Percentiles rank a stretch among this genome's conserved stretches.
These are phyloP conservation scores for Cephalopterus ornatus DNA, from an alignment of 2,113 vertebrate genomes.

Conservation along the genomic window DNA sequence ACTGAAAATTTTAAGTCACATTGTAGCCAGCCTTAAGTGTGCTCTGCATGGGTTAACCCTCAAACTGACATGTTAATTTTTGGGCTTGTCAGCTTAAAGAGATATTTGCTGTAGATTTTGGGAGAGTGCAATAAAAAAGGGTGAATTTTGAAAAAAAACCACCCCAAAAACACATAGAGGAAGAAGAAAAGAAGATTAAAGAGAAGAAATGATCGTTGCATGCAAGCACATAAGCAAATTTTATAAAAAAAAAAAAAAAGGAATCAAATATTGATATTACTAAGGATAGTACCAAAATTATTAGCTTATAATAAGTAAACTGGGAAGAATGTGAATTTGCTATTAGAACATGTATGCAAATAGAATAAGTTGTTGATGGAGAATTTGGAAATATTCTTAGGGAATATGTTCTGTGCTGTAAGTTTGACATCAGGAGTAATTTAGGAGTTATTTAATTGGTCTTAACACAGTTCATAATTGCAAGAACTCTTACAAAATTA, in stretches of 20 bases:
- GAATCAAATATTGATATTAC: background rate
- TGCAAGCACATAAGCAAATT: background rate
- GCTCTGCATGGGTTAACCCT: background rate
- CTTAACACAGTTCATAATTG: background rate
- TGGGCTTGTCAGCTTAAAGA: background rate
- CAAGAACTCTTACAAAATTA: background rate
- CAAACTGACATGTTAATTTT: background rate
- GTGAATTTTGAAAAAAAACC: background rate
- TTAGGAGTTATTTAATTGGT: background rate
- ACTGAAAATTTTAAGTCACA: background rate
- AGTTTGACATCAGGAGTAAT: background rate
- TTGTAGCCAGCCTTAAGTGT: background rate
- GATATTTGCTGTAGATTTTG: background rate
- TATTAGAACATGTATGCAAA: background rate
- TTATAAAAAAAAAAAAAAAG: background rate
- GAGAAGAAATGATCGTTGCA: background rate
- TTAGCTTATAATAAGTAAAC: background rate
- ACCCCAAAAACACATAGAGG: background rate
- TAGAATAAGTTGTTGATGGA: background rate
- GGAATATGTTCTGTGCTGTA: background rate
- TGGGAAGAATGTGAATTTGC: background rate
- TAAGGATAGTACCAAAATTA: background rate
- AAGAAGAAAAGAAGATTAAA: background rate
- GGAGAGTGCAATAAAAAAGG: background rate
- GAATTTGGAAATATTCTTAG: background rate